These are phyloP conservation scores for Trachelus tabidus DNA, from an alignment of 2,888 invertebrate species.

Conservation along the genomic window DNA sequence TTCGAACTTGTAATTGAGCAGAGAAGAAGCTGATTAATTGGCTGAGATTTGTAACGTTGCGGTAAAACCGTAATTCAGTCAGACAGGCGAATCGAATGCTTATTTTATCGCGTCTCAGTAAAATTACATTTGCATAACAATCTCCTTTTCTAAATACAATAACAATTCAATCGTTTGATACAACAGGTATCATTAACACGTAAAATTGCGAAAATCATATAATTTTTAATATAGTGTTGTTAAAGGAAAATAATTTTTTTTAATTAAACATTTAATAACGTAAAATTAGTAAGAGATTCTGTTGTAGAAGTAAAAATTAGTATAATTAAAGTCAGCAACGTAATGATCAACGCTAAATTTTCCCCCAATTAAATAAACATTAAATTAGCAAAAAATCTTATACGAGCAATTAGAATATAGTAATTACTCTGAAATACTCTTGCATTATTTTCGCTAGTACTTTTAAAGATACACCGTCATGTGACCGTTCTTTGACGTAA, in stretches of 20 bases:
- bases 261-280: not conserved
- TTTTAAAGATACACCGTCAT: not conserved
- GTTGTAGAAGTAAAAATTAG: not conserved
- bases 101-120: not conserved
- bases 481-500: not conserved
- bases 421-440: not conserved
- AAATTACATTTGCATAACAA: not conserved
- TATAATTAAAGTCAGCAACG: not conserved
- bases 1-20: too few species aligned
- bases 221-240: not conserved
- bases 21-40: too few species aligned
- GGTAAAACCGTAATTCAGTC: not conserved
- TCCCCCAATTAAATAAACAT: not conserved
- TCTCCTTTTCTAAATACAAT: not conserved
- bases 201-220: not conserved
- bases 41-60: too few species aligned
- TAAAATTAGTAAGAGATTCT: not conserved
- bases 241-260: not conserved
- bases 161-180: not conserved
- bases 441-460: not conserved
- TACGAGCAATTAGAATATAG: not conserved
- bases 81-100: not conserved
- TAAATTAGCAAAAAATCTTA: not conserved
- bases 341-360: not conserved
- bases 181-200: not conserved